Evolutionary conservation across 2,113 vertebrate species (phyloP), one percentile per base, ranked within the genome.

Genomic region (Charadrius vociferus): DNA sequence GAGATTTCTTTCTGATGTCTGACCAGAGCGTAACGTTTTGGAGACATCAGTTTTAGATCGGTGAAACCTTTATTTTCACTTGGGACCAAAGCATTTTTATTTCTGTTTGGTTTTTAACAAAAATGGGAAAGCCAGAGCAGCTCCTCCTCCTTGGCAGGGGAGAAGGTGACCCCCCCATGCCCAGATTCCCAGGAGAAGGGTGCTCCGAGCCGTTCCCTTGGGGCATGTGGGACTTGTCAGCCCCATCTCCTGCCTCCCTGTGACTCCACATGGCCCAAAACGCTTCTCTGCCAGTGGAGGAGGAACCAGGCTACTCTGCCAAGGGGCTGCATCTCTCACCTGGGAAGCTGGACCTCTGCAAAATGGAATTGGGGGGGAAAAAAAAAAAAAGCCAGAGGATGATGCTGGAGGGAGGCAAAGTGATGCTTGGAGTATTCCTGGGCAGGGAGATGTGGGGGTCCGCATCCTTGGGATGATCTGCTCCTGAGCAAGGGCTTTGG

Each of bases 181-280:
- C 13, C 47, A 67, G 50, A 18, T 10, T 91, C 66, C 43, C 26
- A 12, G 12, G 32, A 81, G 16, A 50, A 12, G 21, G 16, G 17
- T 86, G 50, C 49, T 72, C 3, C 3, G 43, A 81, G 27, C 0
- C 0, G n/a, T 1, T 0, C 32, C 18, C 29, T 26, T n/a, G 20
- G 34, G 34, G 3, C 0, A 0, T 5, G 17, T 1, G 14, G 50
- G 17, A 8, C 36, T 24, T 30, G 23, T 26, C 4, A 3, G 9
- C n/a, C 45, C 45, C 15, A 27, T 43, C 36, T 74, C 10, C 55
- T 74, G 26, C 66, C 45, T 71, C 37, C n/a, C 30, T 0, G 0
- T n/a, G 16, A 47, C 14, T 78, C 29, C 45, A 2, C 45, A 73
- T 70, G 73, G 22, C 34, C 62, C 52, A 32, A 66, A 16, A 22